Evolutionary conservation across 1,140 invertebrate genomes (phyloP).

Genomic region (Drosophila murphyi): DNA sequence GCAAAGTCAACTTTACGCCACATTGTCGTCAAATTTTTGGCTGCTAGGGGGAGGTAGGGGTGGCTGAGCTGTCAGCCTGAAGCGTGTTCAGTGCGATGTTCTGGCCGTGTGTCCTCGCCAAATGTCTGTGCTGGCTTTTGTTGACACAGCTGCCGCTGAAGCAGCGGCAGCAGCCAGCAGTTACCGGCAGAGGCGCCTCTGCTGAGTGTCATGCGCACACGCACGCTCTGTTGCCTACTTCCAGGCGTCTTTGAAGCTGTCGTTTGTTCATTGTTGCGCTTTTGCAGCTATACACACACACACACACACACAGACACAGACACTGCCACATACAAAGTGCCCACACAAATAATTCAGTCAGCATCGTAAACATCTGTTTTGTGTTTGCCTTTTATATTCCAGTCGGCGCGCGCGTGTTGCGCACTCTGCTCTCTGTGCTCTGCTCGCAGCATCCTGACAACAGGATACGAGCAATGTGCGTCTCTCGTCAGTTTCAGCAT

Average conservation of each 20-base stretch:
- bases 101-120: conserved; percentile 49
- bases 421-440: conserved; percentile 7
- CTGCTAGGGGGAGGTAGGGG: background rate
- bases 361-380: conserved; percentile 71
- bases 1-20: conserved; percentile 60
- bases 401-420: conserved; percentile 26
- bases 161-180: background rate
- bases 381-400: conserved; percentile 74
- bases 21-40: conserved; percentile 43
- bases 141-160: conserved; percentile 27
- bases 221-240: conserved; percentile 70
- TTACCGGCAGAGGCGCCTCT: conserved; percentile 2
- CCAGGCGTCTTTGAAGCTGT: conserved; percentile 49
- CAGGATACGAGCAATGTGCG: conserved; percentile 11
- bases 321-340: too few species aligned
- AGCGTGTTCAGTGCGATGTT: conserved; percentile 16
- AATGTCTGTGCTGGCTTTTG: conserved; percentile 56
- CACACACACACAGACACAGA: background rate
- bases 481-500: conserved; percentile 70
- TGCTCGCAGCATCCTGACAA: conserved; percentile 46
- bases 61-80: conserved; percentile 38
- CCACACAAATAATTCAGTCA: background rate
- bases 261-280: conserved; percentile 73
- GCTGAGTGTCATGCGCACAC: conserved; percentile 65
- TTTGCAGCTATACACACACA: conserved; percentile 51